phyloP scores from a whole-genome alignment of 2,113 vertebrate species.

The Clinocottus analis region DNA sequence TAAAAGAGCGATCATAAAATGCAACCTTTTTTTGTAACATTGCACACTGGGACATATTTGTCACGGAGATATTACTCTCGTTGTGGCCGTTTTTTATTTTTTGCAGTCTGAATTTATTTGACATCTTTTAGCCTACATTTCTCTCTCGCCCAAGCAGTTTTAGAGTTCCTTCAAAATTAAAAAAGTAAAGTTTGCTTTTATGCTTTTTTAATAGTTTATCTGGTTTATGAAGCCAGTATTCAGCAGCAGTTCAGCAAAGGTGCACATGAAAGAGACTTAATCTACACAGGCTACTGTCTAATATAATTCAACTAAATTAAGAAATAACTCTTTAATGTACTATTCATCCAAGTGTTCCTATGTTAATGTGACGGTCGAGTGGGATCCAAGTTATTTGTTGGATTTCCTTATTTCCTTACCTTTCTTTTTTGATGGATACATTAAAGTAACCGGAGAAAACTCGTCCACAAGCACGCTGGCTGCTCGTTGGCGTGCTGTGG shows the following conservation, averaged over 20 bases:
- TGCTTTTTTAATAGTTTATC: constrained; percentile 2
- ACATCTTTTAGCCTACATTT: not conserved
- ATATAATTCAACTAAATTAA: too few species aligned
- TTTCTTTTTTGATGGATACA: constrained; percentile 7
- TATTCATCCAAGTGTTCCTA: not conserved
- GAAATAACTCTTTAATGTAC: not conserved
- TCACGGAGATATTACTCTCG: constrained; percentile 41
- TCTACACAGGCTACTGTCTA: constrained; percentile 13
- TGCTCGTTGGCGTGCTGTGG: not conserved
- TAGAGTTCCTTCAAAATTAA: not conserved
- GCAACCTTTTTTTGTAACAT: constrained; percentile 21
- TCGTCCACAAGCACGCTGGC: constrained; percentile 22
- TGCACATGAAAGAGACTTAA: not conserved
- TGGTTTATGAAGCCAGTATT: constrained; percentile 1
- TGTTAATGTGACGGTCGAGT: not conserved
- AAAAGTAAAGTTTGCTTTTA: not conserved
- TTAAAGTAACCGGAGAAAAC: constrained; percentile 27
- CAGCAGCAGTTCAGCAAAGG: not conserved
- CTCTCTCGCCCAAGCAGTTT: not conserved
- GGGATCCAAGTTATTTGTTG: not conserved
- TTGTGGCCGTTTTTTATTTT: not conserved
- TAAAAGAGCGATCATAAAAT: constrained; percentile 16
- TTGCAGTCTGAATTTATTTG: constrained; percentile 17
- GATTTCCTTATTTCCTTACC: not conserved
- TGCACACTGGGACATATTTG: constrained; percentile 14